A percentile compares a stretch with the other conserved stretches of the same genome.
Evolutionary conservation across 2,113 vertebrate genomes (phyloP).

Genomic region (Ceyx margarethae): DNA sequence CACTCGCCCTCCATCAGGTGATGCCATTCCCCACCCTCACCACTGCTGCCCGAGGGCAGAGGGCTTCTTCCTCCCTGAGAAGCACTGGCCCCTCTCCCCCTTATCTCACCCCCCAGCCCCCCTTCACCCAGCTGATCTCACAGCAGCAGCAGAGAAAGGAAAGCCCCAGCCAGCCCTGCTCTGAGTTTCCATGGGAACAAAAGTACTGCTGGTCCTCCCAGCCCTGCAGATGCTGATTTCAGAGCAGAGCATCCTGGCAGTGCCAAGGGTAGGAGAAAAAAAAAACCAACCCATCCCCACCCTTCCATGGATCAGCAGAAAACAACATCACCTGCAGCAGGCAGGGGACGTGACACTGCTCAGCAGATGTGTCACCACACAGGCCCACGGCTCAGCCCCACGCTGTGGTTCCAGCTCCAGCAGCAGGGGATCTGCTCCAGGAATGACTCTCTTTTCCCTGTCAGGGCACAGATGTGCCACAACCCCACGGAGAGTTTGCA

Average conservation of each 20-base stretch:
- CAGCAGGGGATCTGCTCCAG: not conserved
- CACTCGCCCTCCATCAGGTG: not conserved
- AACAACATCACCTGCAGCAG: not conserved
- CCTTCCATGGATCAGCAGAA: not conserved
- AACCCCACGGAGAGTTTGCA: not conserved
- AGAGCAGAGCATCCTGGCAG: not conserved
- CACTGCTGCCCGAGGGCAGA: not conserved
- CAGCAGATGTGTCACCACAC: not conserved
- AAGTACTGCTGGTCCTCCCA: conserved; percentile 34
- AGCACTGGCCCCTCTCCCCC: not conserved
- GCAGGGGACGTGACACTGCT: not conserved
- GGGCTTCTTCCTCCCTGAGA: not conserved
- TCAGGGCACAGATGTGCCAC: not conserved
- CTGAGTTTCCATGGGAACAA: conserved; percentile 59
- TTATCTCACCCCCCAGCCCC: not conserved
- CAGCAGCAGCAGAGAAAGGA: not conserved
- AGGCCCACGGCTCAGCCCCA: not conserved
- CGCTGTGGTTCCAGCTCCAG: not conserved
- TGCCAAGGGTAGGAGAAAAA: not conserved
- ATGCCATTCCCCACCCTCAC: not conserved
- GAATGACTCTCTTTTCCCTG: not conserved
- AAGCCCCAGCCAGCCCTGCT: not conserved
- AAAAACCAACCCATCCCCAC: not conserved
- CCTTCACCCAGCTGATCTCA: not conserved
- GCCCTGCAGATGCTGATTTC: conserved; percentile 33